Evolutionary conservation across 1,140 invertebrate species (phyloP).

Genomic region (Zophobas morio): DNA sequence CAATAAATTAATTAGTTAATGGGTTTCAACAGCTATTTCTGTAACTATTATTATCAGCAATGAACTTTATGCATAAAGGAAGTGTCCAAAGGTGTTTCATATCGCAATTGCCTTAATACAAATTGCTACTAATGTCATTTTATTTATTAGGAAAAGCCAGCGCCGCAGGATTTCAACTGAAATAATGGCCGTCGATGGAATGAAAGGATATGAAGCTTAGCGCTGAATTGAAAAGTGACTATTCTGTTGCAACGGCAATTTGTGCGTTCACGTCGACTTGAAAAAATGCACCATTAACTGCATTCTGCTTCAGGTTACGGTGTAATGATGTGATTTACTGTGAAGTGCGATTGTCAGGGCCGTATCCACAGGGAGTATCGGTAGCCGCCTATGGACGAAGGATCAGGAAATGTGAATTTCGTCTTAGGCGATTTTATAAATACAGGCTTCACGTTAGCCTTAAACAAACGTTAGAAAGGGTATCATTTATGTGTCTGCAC

Average conservation of each 20-base stretch:
- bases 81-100: not conserved
- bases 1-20: constrained; percentile 41
- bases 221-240: not conserved
- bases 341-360: not conserved
- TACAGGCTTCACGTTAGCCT: no score
- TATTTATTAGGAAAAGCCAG: not conserved
- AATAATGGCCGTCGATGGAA: not conserved
- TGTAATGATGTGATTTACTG: constrained; percentile 5
- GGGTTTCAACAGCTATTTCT: constrained; percentile 1
- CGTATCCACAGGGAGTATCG: no score
- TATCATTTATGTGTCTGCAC: not conserved
- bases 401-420: no score
- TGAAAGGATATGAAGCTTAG: not conserved
- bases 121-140: constrained; percentile 3
- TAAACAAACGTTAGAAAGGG: not conserved
- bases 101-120: not conserved
- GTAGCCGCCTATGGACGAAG: no score
- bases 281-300: constrained; percentile 6
- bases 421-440: no score
- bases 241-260: constrained; percentile 4
- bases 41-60: constrained; percentile 5
- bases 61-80: constrained; percentile 21
- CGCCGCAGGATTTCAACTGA: not conserved
- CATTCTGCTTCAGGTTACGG: constrained; percentile 7
- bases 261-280: not conserved